phyloP scores from a whole-genome alignment of 2,113 vertebrate species.

The Oryctolagus cuniculus region mOryCun1.1 NC_091451.1:43699501-43700000 shows the following conservation, averaged over 20 bases:
- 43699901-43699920: neutral
- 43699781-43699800: neutral
- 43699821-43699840: no score
- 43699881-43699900: neutral
- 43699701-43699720: neutral
- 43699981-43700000: neutral
- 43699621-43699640: neutral
- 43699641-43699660: neutral
- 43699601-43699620: neutral
- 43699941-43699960: neutral
- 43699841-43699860: neutral
- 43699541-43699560: neutral
- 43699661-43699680: neutral
- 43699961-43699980: rapidly evolving
- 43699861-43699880: neutral
- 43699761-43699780: rapidly evolving
- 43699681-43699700: neutral
- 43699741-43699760: rapidly evolving
- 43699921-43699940: rapidly evolving
- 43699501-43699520: neutral
- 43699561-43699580: neutral
- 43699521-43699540: neutral
- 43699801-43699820: neutral
- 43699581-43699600: rapidly evolving
- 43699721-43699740: neutral